A percentile compares a stretch with the other conserved stretches of the same genome.
Conservation (phyloP, 2,797 vertebrate genomes). For the Sebastes taczanowskii region DNA sequence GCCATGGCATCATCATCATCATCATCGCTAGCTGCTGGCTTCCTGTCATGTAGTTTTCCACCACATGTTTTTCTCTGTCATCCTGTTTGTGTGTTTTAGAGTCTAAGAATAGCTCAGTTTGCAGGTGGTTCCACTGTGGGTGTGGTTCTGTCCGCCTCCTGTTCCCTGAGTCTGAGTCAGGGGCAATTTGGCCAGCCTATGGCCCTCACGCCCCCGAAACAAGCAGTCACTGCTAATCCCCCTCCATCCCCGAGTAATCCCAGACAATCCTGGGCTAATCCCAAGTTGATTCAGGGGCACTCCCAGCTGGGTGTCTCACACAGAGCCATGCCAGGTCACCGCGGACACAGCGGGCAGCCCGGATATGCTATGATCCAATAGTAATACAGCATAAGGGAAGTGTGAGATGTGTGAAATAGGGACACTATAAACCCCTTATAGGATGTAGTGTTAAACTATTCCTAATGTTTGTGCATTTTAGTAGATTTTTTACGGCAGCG, state of each 20-base stretch:
- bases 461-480: constrained; percentile 48
- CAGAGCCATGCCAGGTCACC: constrained; percentile 71
- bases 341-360: constrained; percentile 57
- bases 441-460: constrained; percentile 27
- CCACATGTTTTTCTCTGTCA: constrained; percentile 50
- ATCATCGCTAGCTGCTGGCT: constrained; percentile 40
- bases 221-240: constrained; percentile 84
- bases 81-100: constrained; percentile 51
- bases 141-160: constrained; percentile 68
- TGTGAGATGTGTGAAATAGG: constrained; percentile 36
- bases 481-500: constrained; percentile 35
- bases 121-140: constrained; percentile 70
- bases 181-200: constrained; percentile 78
- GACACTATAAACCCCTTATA: constrained; percentile 32
- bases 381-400: constrained; percentile 42
- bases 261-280: constrained; percentile 86
- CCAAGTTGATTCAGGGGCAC: constrained; percentile 84
- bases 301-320: constrained; percentile 83
- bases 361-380: constrained; percentile 64
- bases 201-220: constrained; percentile 82
- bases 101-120: constrained; percentile 66
- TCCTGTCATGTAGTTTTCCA: constrained; percentile 54
- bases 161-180: constrained; percentile 76
- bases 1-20: constrained; percentile 54
- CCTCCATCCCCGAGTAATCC: constrained; percentile 83